phyloP scores from a whole-genome alignment of 2,888 invertebrate genomes.

The Ectropis crepuscularia region DNA sequence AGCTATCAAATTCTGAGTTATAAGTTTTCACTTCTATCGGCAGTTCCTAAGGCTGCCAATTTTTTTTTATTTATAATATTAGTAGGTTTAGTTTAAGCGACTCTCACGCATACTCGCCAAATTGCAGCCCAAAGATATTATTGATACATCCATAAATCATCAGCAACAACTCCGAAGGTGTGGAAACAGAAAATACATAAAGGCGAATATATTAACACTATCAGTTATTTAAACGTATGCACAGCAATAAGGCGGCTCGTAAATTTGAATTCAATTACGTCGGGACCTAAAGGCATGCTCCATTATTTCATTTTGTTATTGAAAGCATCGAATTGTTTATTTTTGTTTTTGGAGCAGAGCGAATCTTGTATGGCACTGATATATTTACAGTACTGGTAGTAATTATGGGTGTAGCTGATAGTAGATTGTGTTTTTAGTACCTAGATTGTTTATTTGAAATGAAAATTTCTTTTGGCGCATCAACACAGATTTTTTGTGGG shows the following conservation, averaged over 20 bases:
- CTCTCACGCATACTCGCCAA: no score
- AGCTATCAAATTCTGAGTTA: no score
- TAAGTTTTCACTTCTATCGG: no score
- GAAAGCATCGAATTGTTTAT: slow-evolving; percentile 45
- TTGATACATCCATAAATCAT: slow-evolving; percentile 3
- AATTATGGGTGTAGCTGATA: no score
- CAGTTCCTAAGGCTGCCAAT: no score
- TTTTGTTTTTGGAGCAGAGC: slow-evolving; percentile 34
- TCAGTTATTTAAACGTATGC: slow-evolving; percentile 44
- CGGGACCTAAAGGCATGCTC: slow-evolving; percentile 45
- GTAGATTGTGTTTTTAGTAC: no score
- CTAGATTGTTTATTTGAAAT: no score
- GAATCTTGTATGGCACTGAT: slow-evolving; percentile 1
- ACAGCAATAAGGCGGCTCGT: slow-evolving; percentile 43
- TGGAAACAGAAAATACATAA: slow-evolving; percentile 29
- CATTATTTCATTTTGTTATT: slow-evolving; percentile 53
- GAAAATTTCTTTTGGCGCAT: no score
- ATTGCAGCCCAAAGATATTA: background rate
- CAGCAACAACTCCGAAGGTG: slow-evolving; percentile 14
- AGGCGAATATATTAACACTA: slow-evolving; percentile 35
- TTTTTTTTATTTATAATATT: no score
- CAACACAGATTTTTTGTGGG: no score
- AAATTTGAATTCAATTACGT: slow-evolving; percentile 58
- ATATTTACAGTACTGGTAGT: background rate
- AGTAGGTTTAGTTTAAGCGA: no score